A percentile compares a stretch with the other conserved stretches of the same genome.
Conservation (phyloP, 2,888 invertebrate species). For the Zhengitettix transpicula region DNA sequence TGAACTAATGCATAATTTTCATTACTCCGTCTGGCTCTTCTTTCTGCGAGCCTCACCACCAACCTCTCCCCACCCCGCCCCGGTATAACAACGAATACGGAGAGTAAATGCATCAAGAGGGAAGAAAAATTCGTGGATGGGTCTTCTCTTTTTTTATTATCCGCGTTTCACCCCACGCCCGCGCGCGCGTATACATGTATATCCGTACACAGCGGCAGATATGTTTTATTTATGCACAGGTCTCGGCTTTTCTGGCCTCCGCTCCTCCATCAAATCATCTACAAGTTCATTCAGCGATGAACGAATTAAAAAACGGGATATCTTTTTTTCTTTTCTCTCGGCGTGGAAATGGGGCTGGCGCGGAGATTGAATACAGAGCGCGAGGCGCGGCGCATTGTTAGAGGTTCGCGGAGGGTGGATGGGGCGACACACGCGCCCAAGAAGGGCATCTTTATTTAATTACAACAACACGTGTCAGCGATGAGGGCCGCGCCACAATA, state of each 20-base stretch:
- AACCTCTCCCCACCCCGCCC: neutral
- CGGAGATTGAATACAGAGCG: neutral
- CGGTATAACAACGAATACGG: neutral
- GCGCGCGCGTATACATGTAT: no score
- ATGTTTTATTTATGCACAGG: neutral
- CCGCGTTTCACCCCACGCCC: no score
- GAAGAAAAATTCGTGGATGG: neutral
- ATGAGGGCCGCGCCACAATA: no score
- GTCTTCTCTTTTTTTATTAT: neutral
- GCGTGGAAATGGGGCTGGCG: neutral
- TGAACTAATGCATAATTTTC: constrained; percentile 25
- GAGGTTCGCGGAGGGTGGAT: neutral
- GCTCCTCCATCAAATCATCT: neutral
- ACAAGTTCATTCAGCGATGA: neutral
- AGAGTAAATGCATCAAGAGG: neutral
- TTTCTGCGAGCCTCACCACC: neutral
- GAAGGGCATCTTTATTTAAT: no score
- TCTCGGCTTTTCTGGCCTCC: neutral
- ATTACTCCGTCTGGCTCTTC: constrained; percentile 15
- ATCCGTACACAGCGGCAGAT: neutral
- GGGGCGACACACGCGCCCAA: neutral
- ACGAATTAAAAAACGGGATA: neutral
- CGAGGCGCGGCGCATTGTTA: neutral
- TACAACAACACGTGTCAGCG: no score
- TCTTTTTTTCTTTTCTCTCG: neutral